phyloP scores from a whole-genome alignment of 1,140 invertebrate species.

The Penaeus chinensis region DNA sequence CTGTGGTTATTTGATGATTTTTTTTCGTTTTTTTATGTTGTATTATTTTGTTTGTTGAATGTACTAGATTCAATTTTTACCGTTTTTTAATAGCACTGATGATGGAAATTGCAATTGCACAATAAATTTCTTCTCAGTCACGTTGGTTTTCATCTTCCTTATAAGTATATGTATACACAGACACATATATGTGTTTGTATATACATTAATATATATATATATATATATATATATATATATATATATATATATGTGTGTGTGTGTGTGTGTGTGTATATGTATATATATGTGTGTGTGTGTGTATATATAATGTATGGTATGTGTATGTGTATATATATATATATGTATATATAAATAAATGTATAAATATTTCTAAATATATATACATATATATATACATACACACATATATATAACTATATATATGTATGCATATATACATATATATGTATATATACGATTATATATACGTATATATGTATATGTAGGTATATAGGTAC shows the following conservation, averaged over 20 bases:
- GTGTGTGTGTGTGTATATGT: background rate
- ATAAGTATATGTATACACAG: background rate
- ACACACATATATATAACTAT: background rate
- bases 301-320: background rate
- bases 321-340: background rate
- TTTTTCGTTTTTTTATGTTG: too few species aligned
- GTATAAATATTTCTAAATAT: background rate
- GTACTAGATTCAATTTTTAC: background rate
- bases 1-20: too few species aligned
- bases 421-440: background rate
- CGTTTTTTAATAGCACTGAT: too few species aligned
- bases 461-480: conserved; percentile 2
- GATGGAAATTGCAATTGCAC: too few species aligned
- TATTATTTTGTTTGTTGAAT: background rate
- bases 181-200: background rate
- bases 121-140: too few species aligned
- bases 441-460: background rate
- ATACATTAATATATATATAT: background rate
- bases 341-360: conserved; percentile 4
- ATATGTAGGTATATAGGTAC: conserved; percentile 5
- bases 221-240: background rate
- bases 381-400: background rate
- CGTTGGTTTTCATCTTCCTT: background rate
- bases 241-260: background rate
- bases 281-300: background rate